Base-by-base conservation (phyloP, 2,888 invertebrate species). In the Drosophila putrida region DNA sequence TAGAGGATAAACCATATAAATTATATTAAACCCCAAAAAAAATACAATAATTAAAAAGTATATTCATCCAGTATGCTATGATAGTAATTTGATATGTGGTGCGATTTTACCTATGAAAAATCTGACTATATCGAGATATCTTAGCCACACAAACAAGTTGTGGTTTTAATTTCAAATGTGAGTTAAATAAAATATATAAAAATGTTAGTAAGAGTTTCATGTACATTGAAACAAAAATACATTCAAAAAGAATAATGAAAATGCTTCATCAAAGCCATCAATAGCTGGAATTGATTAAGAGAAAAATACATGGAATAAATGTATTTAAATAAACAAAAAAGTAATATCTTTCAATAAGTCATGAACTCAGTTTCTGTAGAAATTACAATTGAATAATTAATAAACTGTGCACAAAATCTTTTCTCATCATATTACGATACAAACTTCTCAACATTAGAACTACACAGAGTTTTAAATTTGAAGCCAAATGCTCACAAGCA, bases 401-500 rank as follows among this genome's bases (percentile, higher is more conserved):
- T 43, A 25, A 54, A 54, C 31, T 41, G n/a, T 20, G 20, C 33
- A 5, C 5, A 6, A 36, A 57, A 46, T 44, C 27, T 36, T 36
- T 36, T 35, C 11, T 27, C 44, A 35, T 28, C 35, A 57, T 46
- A 57, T 36, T 25, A 36, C 3, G 54, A 13, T 11, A 5, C 35
- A 36, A 57, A 57, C 35, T 46, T 28, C 10, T 27, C 1, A 27
- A 11, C 15, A 53, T n/a, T 11, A 31, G 25, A 43, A 6, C 33
- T 55, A 13, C 13, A 28, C n/a, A 25, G 31, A 43, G 50, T 58
- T 47, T 49, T 27, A 28, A 33, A 57, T 41, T 67, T 47, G n/a
- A 51, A 38, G 46, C 49, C 25, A 10, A 72, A 57, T 51, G 46
- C 44, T 35, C 10, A n/a, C 25, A 43, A 36, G 46, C 28, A 31